Base-by-base conservation (phyloP, 2,888 invertebrate genomes). In the Adelognathus sp. region DNA sequence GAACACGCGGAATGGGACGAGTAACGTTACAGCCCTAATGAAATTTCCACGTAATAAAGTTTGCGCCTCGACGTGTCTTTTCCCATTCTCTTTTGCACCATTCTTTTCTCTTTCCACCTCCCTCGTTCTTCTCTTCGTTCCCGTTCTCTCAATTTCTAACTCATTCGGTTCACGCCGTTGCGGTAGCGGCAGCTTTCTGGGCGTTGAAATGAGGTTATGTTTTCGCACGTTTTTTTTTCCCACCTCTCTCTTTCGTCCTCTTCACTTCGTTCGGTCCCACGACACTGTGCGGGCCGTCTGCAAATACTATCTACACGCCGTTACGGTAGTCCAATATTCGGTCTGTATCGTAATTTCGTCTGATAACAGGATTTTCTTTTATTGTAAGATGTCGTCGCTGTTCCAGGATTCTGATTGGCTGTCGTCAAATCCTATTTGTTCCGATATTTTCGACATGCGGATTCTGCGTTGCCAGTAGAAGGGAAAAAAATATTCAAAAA, bases 11-110 rank as follows among this genome's bases (percentile, higher is more conserved):
- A 50, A 24, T 52, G 64, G n/a, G 33, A 66, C 64, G 64, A 52
- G 64, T 52, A 64, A 66, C 64, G 64, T 66, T 66, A 66, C 64
- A 66, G 64, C 52, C 64, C 64, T 52, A 66, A 66, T 66, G 64
- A 66, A 66, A 66, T 66, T 66, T 66, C 64, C 64, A 66, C 64
- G 64, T 66, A 66, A 66, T 66, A 66, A 66, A 66, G 64, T 66
- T 66, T 66, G 50, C 64, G 64, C 50, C 64, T 52, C 52, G 52
- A 66, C 64, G 64, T 66, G 64, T 66, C 64, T 66, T 52, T 66
- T n/a, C 50, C 36, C 50, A 66, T 66, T 66, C 64, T 66, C 64
- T 21, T 46, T 24, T 21, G 11, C 3, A 3, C 46, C 21, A 9
- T 18, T 11, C 46, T 21, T 52, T 66, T 66, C 24, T 7, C 14